These are phyloP conservation scores for Hesperophylax magnus DNA, from an alignment of 1,140 invertebrate genomes.

Conservation along the genomic window DNA sequence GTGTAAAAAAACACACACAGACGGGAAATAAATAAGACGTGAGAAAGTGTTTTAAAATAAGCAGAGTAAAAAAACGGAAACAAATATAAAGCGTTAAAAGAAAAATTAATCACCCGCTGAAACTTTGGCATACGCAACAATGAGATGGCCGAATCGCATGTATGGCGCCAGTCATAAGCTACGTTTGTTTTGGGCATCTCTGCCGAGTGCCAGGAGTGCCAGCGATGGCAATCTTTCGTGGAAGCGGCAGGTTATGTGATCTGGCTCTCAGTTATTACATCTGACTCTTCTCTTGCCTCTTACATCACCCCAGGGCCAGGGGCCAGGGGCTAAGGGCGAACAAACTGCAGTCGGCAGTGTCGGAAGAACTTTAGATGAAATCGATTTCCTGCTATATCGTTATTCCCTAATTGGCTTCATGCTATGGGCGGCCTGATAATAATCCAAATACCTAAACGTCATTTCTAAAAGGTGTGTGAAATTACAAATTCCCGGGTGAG, in stretches of 20 bases:
- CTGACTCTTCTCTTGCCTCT: background rate
- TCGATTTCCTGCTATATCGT: background rate
- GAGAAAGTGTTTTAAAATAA: no score
- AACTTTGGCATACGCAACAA: background rate
- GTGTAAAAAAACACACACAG: no score
- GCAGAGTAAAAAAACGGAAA: no score
- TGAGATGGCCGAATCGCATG: background rate
- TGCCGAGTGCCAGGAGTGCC: background rate
- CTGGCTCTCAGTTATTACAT: background rate
- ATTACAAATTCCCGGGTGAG: no score
- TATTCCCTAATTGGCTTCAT: background rate
- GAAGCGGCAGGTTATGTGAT: slow-evolving; percentile 3
- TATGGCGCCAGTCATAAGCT: background rate
- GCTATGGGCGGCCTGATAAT: no score
- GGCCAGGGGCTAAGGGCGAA: background rate
- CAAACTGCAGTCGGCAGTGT: background rate
- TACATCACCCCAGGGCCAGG: background rate
- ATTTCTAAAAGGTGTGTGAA: no score
- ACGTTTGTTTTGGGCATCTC: background rate
- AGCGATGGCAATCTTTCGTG: background rate
- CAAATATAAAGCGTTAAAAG: no score
- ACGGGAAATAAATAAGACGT: no score
- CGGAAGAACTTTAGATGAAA: background rate
- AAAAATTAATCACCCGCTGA: background rate
- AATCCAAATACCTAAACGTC: no score